phyloP scores from a whole-genome alignment of 2,113 vertebrate species.

The Mesocricetus auratus region DNA sequence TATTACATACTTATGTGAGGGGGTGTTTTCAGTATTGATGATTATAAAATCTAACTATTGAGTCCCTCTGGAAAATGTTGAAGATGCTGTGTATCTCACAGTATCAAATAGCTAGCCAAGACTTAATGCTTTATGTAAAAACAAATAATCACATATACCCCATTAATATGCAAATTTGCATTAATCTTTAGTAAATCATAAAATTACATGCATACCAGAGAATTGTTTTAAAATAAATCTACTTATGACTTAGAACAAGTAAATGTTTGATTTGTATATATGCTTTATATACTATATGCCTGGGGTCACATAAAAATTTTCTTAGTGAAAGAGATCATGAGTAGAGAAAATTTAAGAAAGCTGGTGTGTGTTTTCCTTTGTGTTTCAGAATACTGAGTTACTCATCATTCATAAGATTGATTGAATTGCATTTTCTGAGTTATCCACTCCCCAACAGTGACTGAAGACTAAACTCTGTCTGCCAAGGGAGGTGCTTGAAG shows the following conservation, averaged over 20 bases:
- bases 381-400: conserved; percentile 11
- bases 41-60: neutral
- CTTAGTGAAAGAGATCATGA: neutral
- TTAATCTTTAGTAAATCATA: neutral
- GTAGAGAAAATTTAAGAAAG: neutral
- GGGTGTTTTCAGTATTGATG: neutral
- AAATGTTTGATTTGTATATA: neutral
- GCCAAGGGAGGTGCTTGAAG: neutral
- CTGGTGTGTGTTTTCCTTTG: neutral
- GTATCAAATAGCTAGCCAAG: neutral
- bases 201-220: neutral
- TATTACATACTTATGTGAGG: neutral
- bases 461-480: neutral
- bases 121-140: neutral
- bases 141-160: neutral
- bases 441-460: neutral
- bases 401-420: neutral
- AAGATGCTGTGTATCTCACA: neutral
- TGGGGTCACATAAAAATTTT: neutral
- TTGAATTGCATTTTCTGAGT: neutral
- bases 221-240: neutral
- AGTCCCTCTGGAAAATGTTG: neutral
- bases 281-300: neutral
- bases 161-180: neutral
- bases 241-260: neutral